Conservation (phyloP, 2,888 invertebrate genomes). For the Metallyticus violacea region DNA sequence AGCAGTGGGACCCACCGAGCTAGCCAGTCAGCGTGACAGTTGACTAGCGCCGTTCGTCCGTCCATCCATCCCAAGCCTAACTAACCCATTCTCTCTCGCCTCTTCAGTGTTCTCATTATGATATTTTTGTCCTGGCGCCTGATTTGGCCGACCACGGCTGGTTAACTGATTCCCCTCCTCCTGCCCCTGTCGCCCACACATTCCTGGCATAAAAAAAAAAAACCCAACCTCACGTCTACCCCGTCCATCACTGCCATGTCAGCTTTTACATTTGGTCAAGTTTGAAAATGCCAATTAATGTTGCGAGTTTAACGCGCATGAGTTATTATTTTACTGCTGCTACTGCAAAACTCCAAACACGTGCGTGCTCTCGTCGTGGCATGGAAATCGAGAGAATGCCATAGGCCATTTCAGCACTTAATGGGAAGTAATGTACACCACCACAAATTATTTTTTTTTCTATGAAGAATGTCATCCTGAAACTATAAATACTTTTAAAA, state of each 20-base stretch:
- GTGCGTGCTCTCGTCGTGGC: background rate
- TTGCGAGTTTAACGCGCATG: background rate
- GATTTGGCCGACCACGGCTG: constrained; percentile 14
- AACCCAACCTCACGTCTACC: background rate
- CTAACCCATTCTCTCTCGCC: background rate
- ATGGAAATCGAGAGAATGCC: background rate
- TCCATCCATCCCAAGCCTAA: background rate
- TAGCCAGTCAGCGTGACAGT: background rate
- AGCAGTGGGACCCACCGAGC: background rate
- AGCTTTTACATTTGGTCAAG: constrained; percentile 1
- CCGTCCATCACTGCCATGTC: constrained; percentile 4
- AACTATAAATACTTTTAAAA: no score
- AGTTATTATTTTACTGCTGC: background rate
- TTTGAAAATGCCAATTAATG: constrained; percentile 16
- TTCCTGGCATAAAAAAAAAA: background rate
- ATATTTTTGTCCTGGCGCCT: constrained; percentile 8
- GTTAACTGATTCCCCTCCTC: constrained; percentile 8
- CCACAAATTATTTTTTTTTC: no score
- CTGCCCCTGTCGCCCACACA: background rate
- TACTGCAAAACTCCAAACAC: background rate
- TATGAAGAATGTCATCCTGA: no score
- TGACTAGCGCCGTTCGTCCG: background rate
- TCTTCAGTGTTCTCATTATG: constrained; percentile 6
- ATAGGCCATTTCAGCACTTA: no score
- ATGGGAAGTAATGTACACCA: no score